Conservation (phyloP, 2,888 invertebrate genomes). For the Agriopis leucophaearia region DNA sequence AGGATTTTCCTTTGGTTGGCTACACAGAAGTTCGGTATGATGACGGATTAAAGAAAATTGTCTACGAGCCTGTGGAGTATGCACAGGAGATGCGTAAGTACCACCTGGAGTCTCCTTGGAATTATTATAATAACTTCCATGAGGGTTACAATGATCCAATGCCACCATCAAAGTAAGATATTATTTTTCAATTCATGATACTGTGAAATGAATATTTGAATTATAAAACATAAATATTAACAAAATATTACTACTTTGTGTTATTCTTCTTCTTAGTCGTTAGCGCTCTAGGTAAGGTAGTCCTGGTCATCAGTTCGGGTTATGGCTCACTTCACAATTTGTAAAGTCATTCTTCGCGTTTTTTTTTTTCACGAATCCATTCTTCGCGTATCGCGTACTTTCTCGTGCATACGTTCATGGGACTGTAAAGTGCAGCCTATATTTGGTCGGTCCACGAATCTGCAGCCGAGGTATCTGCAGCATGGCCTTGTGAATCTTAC, state of each 20-base stretch:
- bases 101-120: conserved; percentile 74
- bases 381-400: too few relatives aligned
- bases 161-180: conserved; percentile 45
- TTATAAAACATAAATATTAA: not conserved
- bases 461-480: too few relatives aligned
- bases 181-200: not conserved
- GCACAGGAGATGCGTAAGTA: conserved; percentile 71
- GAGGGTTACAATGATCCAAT: conserved; percentile 63
- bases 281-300: too few relatives aligned
- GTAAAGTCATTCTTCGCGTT: too few relatives aligned
- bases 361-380: too few relatives aligned
- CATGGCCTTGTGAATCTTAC: too few relatives aligned
- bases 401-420: too few relatives aligned
- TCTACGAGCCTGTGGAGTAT: conserved; percentile 77
- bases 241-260: not conserved
- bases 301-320: too few relatives aligned
- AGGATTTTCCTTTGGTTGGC: conserved; percentile 77
- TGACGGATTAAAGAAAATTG: conserved; percentile 77
- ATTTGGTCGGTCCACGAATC: too few relatives aligned
- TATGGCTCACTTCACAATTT: too few relatives aligned
- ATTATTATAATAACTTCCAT: conserved; percentile 72
- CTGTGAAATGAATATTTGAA: conserved; percentile 5
- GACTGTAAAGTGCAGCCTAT: too few relatives aligned
- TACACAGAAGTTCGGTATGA: conserved; percentile 79
- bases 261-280: too few relatives aligned